Base-by-base conservation (phyloP, 2,797 vertebrate species). In the Gymnoscopelus microlampas region DNA sequence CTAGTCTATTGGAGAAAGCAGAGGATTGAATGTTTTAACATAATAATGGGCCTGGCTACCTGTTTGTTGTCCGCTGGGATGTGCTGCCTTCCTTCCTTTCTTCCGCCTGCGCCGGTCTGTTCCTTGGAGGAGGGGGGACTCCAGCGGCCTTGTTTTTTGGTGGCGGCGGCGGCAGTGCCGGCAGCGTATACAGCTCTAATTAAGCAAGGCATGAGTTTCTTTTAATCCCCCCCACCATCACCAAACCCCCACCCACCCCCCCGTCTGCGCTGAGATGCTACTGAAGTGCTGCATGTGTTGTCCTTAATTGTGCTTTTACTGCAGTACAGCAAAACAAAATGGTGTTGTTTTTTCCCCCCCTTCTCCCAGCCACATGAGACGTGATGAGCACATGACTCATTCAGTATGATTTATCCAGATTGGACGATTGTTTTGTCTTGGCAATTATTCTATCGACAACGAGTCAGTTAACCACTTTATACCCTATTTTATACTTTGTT, bases 271-370 rank as follows among this genome's bases (percentile, higher is more conserved):
- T 70, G 70, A 87, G 66, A 72, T 59, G 68, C 73, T 69, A 59
- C 73, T 84, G 60, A 83, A 85, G 86, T 84, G 64, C 49, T 70
- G 68, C 73, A 81, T 53, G 35, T 79, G 58, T 72, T 79, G 35
- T 44, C 76, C 15, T 81, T 81, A 77, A 63, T 81, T 83, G 60
- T 57, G 32, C 23, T 14, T 77, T 80, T 68, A 57, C 64, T 63
- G 69, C 75, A 79, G 63, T 58, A 63, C 48, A 75, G 53, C 69
- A 44, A 75, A 80, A 78, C 70, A 70, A 79, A 80, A 83, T 73
- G 71, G 66, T 70, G 66, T 48, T 48, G 47, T 12, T 13, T 51
- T 51, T 51, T 51, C n/a, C 1, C 19, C 19, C 19, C 14, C n/a
- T n/a, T 51, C n/a, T 51, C n/a, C 8, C 39, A 10, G 39, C 39